Evolutionary conservation across 2,888 invertebrate species (phyloP).

Genomic region (Himalopsyche anomala): DNA sequence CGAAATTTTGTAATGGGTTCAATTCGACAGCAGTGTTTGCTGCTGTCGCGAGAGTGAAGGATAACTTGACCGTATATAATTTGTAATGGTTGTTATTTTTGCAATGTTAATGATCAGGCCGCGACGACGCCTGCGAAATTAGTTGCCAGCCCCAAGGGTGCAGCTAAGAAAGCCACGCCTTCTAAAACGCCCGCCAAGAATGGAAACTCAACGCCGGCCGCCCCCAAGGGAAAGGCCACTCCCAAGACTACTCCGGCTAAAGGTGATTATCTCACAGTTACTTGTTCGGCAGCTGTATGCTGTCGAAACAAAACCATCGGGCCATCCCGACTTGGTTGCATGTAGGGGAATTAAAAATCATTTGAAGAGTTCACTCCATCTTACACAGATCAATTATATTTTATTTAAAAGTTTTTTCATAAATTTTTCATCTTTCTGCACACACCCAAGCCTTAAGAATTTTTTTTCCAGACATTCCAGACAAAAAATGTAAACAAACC

Average conservation of each 20-base stretch:
- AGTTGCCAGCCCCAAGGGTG: not conserved
- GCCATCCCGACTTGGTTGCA: not conserved
- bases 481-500: too few relatives aligned
- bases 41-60: too few relatives aligned
- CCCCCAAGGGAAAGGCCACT: slow-evolving; percentile 67
- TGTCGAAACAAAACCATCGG: not conserved
- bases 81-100: not conserved
- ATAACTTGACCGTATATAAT: not conserved
- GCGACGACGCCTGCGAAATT: slow-evolving; percentile 61
- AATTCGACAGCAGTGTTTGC: too few relatives aligned
- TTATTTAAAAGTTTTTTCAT: too few relatives aligned
- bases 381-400: too few relatives aligned
- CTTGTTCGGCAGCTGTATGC: not conserved
- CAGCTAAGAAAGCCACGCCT: slow-evolving; percentile 44
- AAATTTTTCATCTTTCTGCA: too few relatives aligned
- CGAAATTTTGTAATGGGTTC: too few relatives aligned
- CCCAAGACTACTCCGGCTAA: slow-evolving; percentile 65
- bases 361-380: not conserved
- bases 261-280: slow-evolving; percentile 47
- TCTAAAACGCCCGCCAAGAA: slow-evolving; percentile 49
- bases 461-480: too few relatives aligned
- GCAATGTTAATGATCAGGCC: slow-evolving; percentile 51
- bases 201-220: slow-evolving; percentile 44
- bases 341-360: not conserved
- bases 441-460: too few relatives aligned